phyloP scores from a whole-genome alignment of 2,797 vertebrate species.

The Anabacerthia variegaticeps region DNA sequence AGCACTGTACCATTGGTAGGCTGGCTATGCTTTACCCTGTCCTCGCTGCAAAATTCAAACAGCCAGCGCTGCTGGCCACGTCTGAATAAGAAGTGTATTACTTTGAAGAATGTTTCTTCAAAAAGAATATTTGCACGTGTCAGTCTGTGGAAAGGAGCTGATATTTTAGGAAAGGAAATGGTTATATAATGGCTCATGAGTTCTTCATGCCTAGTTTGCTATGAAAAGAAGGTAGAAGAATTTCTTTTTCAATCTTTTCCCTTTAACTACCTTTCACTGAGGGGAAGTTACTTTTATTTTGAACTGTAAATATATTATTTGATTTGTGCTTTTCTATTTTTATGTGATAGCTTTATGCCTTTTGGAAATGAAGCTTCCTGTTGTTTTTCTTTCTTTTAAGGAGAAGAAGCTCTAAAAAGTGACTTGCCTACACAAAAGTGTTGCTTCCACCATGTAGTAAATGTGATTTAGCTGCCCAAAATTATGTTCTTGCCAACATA shows the following conservation, averaged over 20 bases:
- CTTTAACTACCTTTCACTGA: neutral
- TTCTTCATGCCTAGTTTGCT: constrained; percentile 5
- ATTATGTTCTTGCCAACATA: neutral
- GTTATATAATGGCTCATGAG: neutral
- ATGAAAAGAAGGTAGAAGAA: neutral
- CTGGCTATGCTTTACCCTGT: neutral
- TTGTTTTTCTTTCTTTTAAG: neutral
- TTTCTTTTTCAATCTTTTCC: neutral
- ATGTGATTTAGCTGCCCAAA: neutral
- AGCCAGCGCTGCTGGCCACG: rapidly evolving
- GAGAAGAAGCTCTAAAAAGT: neutral
- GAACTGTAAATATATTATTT: neutral
- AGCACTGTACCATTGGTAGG: constrained; percentile 98
- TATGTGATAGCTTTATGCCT: neutral
- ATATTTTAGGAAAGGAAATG: neutral
- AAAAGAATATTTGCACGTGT: neutral
- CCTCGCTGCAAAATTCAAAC: neutral
- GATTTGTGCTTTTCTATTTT: neutral
- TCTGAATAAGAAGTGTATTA: neutral
- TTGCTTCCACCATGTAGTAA: neutral
- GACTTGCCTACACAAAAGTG: neutral
- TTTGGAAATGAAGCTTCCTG: neutral
- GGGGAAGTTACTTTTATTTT: neutral
- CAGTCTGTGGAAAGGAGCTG: neutral
- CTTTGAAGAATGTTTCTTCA: constrained; percentile 29